These are phyloP conservation scores for Vireo altiloquus DNA, from an alignment of 2,113 vertebrate species.

Conservation along the genomic window DNA sequence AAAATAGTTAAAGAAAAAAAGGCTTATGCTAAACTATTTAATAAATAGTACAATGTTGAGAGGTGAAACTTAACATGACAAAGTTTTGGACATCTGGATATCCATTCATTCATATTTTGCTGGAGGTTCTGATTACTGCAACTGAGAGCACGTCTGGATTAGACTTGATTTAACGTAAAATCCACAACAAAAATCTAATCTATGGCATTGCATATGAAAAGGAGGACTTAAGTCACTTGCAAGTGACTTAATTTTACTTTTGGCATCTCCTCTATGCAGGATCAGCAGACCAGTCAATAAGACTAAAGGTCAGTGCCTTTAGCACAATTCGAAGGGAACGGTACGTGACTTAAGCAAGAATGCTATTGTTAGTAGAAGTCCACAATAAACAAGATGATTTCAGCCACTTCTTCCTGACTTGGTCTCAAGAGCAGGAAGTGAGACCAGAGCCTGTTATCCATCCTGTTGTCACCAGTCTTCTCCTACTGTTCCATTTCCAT, in stretches of 20 bases:
- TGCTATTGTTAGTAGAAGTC: not conserved
- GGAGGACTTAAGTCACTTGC: not conserved
- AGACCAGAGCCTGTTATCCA: not conserved
- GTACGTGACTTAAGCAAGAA: not conserved
- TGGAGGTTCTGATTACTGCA: not conserved
- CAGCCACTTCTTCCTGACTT: not conserved
- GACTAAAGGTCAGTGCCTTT: not conserved
- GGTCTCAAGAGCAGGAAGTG: not conserved
- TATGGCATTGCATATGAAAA: not conserved
- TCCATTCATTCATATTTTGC: not conserved
- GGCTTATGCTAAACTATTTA: not conserved
- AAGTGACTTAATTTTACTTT: not conserved
- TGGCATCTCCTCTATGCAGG: not conserved
- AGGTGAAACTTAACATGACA: not conserved
- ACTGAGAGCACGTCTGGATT: not conserved
- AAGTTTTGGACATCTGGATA: not conserved
- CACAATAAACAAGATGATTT: not conserved
- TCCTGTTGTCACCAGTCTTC: not conserved
- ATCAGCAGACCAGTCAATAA: not conserved
- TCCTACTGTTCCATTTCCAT: not conserved
- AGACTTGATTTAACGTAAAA: not conserved
- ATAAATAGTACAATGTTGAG: not conserved
- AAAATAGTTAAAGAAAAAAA: not conserved
- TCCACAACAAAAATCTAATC: not conserved
- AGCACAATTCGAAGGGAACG: not conserved